These are phyloP conservation scores for Eutolmus rufibarbis DNA, from an alignment of 2,888 invertebrate genomes.

Conservation along the genomic window DNA sequence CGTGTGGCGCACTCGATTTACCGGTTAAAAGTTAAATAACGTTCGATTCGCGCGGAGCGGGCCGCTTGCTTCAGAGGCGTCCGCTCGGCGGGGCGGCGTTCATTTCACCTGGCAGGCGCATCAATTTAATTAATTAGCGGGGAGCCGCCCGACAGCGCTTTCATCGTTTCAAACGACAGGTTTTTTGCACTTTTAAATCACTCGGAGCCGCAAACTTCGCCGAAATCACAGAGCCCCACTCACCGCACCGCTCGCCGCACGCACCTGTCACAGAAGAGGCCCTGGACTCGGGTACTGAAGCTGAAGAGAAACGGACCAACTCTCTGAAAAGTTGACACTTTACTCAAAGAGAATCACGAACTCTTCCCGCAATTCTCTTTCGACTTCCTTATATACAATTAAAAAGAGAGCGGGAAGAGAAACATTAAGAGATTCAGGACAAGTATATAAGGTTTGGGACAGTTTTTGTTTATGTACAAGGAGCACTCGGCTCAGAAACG, in stretches of 20 bases:
- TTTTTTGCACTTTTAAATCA: neutral
- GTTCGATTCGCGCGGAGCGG: neutral
- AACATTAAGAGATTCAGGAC: neutral
- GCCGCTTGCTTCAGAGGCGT: neutral
- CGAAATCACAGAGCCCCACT: neutral
- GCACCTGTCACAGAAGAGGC: neutral
- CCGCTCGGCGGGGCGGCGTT: neutral
- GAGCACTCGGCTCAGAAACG: neutral
- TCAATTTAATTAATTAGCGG: neutral
- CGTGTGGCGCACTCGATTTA: neutral
- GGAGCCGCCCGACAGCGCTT: neutral
- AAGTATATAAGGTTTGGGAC: neutral
- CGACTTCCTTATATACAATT: neutral
- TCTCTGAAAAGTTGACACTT: neutral
- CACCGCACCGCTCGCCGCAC: neutral
- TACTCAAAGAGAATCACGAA: neutral
- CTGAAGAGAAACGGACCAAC: neutral
- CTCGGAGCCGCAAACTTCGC: neutral
- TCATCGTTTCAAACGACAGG: neutral
- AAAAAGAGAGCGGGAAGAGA: neutral
- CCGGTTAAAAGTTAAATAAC: neutral
- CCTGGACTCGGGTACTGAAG: neutral
- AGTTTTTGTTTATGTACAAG: neutral
- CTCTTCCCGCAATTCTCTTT: neutral
- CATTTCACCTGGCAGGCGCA: neutral